Percentiles rank a stretch among this genome's conserved stretches.
These are phyloP conservation scores for Leptocoma aspasia DNA, from an alignment of 2,113 vertebrate genomes.

Conservation along the genomic window DNA sequence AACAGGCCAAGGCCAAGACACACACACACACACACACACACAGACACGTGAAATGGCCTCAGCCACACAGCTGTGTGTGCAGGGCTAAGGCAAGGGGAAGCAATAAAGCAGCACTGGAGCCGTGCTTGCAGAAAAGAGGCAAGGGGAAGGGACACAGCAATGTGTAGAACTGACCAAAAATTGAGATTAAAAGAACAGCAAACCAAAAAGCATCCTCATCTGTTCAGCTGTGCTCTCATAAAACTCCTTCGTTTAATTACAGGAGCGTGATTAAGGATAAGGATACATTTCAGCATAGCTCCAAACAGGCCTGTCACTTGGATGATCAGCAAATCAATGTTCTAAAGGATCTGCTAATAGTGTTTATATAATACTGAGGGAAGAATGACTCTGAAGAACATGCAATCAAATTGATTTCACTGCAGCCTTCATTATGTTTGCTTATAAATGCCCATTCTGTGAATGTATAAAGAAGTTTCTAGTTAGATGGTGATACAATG, in stretches of 20 bases:
- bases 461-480: not conserved
- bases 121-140: not conserved
- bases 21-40: not conserved
- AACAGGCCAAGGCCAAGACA: not conserved
- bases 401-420: not conserved
- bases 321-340: not conserved
- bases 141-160: not conserved
- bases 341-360: not conserved
- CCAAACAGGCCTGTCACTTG: not conserved
- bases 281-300: not conserved
- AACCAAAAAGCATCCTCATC: not conserved
- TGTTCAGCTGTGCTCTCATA: not conserved
- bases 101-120: not conserved
- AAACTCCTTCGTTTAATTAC: not conserved
- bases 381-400: not conserved
- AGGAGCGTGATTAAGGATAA: not conserved
- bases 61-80: not conserved
- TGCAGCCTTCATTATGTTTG: not conserved
- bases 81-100: not conserved
- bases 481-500: not conserved
- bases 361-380: not conserved
- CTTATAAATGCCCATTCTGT: not conserved
- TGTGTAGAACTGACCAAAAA: rapidly evolving
- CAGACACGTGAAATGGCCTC: not conserved
- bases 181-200: not conserved